Evolutionary conservation across 2,888 invertebrate species (phyloP).

Genomic region (Hofmannophila pseudospretella): DNA sequence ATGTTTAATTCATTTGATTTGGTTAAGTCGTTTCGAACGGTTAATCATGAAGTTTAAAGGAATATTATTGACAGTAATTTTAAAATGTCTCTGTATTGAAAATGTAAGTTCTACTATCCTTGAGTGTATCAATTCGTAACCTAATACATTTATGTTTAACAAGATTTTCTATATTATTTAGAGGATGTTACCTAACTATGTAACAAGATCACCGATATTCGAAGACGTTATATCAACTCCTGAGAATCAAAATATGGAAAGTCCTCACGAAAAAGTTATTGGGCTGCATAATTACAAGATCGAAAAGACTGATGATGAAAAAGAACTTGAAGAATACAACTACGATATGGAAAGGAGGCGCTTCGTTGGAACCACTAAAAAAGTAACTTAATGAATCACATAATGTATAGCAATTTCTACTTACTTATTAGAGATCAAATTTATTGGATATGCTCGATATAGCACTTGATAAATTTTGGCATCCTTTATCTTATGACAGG

Average conservation of each 20-base stretch:
- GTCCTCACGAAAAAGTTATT: slow-evolving; percentile 28
- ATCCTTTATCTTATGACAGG: no score
- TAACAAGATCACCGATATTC: slow-evolving; percentile 21
- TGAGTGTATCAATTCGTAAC: background rate
- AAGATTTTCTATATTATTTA: slow-evolving; percentile 34
- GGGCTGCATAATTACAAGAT: slow-evolving; percentile 28
- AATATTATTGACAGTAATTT: slow-evolving; percentile 28
- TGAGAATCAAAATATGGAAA: slow-evolving; percentile 18
- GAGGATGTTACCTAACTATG: slow-evolving; percentile 40
- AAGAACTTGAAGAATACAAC: slow-evolving; percentile 28
- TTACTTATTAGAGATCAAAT: no score
- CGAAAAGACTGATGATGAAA: slow-evolving; percentile 32
- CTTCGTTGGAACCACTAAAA: slow-evolving; percentile 7
- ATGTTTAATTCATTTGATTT: slow-evolving; percentile 24
- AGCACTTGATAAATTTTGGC: no score
- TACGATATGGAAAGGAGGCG: slow-evolving; percentile 23
- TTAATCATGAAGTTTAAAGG: slow-evolving; percentile 39
- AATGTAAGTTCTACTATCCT: slow-evolving; percentile 31
- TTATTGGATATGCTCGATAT: no score
- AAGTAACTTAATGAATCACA: no score
- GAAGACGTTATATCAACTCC: slow-evolving; percentile 18
- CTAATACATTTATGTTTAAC: no score
- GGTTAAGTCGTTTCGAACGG: slow-evolving; percentile 21
- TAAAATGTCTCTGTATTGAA: slow-evolving; percentile 31
- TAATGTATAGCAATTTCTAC: no score